Percentiles rank a stretch among this genome's conserved stretches.
phyloP scores from a whole-genome alignment of 2,797 vertebrate species.

The Pipistrellus pygmaeus region DNA sequence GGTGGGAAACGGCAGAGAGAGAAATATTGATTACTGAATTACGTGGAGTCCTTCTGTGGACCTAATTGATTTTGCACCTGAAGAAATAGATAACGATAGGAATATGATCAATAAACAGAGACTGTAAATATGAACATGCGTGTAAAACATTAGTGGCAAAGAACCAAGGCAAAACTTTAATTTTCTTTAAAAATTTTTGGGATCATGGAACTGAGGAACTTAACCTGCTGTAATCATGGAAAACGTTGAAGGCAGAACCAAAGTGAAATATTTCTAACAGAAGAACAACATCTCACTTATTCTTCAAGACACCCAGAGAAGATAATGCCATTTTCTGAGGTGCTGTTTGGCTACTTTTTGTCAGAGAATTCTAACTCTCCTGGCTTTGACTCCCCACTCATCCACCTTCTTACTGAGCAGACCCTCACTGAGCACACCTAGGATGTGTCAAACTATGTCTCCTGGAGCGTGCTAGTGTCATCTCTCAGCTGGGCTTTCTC shows the following conservation, averaged over 20 bases:
- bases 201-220: conserved; percentile 25
- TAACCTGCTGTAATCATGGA: neutral
- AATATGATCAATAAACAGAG: conserved; percentile 36
- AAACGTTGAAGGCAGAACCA: neutral
- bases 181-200: conserved; percentile 6
- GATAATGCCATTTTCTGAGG: neutral
- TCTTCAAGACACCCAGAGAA: neutral
- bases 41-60: neutral
- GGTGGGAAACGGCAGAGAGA: neutral
- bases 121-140: neutral
- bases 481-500: neutral
- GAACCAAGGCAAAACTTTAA: conserved; percentile 5
- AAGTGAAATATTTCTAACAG: neutral
- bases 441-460: neutral
- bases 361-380: neutral
- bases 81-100: neutral
- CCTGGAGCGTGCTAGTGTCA: neutral
- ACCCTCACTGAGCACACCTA: neutral
- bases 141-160: conserved; percentile 27
- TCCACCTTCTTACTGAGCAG: neutral
- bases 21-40: neutral
- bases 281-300: neutral
- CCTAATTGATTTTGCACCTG: neutral
- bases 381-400: neutral
- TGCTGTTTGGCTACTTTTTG: neutral